Evolutionary conservation across 2,797 vertebrate genomes (phyloP).

Genomic region (Myotis pilosus): DNA sequence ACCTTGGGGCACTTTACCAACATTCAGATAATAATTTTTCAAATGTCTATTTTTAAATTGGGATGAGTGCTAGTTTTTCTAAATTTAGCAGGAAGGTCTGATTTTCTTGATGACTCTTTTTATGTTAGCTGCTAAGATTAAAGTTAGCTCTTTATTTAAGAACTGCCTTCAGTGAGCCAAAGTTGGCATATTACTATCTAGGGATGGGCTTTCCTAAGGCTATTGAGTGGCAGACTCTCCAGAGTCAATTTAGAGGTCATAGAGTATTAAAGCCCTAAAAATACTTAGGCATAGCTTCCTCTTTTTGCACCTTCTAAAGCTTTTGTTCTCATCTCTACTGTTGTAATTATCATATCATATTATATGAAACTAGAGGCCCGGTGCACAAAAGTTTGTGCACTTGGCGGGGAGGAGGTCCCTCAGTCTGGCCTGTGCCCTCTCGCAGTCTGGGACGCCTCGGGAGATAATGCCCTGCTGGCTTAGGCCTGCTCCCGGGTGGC

Average conservation of each 20-base stretch:
- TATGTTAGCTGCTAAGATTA: background rate
- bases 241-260: background rate
- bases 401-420: no score
- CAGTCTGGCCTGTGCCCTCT: no score
- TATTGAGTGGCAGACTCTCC: background rate
- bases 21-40: background rate
- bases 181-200: background rate
- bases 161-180: background rate
- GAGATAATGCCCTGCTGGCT: no score
- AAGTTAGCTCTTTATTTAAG: background rate
- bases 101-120: background rate
- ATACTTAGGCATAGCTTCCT: background rate
- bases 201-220: background rate
- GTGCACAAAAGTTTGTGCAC: no score
- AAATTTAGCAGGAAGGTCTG: background rate
- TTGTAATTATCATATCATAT: background rate
- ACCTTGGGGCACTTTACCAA: background rate
- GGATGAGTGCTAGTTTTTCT: background rate
- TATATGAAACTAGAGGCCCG: background rate
- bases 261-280: background rate
- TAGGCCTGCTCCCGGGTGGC: no score
- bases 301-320: background rate
- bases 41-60: background rate
- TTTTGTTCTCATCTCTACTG: background rate
- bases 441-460: no score